Evolutionary conservation across 2,113 vertebrate species (phyloP).

Genomic region (Meriones unguiculatus): DNA sequence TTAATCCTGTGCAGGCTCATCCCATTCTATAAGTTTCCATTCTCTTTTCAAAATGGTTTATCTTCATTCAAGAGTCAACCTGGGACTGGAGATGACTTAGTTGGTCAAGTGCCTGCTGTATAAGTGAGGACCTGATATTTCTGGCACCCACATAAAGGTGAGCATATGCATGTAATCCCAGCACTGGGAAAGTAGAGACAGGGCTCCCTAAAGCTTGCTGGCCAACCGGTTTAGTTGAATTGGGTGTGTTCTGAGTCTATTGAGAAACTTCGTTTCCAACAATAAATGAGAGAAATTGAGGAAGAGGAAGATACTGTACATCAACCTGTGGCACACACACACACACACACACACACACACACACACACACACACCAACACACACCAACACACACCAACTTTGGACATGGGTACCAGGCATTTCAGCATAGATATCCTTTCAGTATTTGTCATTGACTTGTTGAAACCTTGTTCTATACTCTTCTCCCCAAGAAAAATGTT

Average conservation of each 20-base stretch:
- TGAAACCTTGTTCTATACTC: neutral
- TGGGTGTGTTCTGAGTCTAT: neutral
- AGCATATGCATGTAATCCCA: neutral
- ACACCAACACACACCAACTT: neutral
- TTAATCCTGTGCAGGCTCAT: neutral
- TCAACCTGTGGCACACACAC: neutral
- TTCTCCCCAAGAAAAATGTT: neutral
- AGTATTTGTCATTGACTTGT: neutral
- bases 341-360: neutral
- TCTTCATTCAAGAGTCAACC: neutral
- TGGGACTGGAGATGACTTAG: neutral
- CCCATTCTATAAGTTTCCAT: neutral
- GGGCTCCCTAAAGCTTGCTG: neutral
- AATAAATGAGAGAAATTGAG: neutral
- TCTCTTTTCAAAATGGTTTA: neutral
- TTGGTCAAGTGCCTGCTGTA: neutral
- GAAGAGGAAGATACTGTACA: neutral
- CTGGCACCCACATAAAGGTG: no score
- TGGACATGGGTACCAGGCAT: neutral
- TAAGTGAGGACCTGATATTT: neutral
- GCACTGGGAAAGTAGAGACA: neutral
- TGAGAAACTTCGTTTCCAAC: neutral
- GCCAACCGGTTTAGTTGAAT: neutral
- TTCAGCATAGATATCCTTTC: neutral
- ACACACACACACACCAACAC: neutral